Evolutionary conservation across 2,888 invertebrate species (phyloP).

Genomic region (Hydroisotoma schaefferi): DNA sequence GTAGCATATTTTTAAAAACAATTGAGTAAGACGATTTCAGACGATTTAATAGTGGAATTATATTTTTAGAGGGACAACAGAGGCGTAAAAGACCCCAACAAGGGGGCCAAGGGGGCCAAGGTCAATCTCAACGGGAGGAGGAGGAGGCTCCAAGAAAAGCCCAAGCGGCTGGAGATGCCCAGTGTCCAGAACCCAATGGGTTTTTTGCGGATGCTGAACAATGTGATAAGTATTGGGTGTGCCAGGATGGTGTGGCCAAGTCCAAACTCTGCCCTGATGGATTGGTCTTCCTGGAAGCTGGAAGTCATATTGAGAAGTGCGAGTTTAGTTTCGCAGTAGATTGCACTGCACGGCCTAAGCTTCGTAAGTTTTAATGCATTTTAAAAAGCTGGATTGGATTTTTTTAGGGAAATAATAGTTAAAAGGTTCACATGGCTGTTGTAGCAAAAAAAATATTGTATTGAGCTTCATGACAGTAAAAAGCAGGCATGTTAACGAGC

Average conservation of each 20-base stretch:
- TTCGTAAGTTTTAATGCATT: too few relatives aligned
- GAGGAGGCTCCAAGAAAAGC: neutral
- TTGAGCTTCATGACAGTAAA: too few relatives aligned
- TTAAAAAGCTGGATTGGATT: too few relatives aligned
- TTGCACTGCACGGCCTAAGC: constrained; percentile 70
- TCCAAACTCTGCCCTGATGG: constrained; percentile 84
- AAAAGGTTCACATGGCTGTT: too few relatives aligned
- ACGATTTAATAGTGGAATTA: too few relatives aligned
- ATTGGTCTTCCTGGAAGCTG: constrained; percentile 84
- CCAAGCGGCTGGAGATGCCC: constrained; percentile 50
- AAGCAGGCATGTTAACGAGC: too few relatives aligned
- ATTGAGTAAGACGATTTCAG: too few relatives aligned
- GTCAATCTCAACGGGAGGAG: neutral
- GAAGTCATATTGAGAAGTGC: constrained; percentile 75
- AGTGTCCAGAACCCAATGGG: constrained; percentile 52
- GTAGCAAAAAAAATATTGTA: too few relatives aligned
- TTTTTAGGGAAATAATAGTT: too few relatives aligned
- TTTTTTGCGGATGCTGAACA: constrained; percentile 60
- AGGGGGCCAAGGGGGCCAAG: too few relatives aligned
- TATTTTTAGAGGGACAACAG: constrained; percentile 21
- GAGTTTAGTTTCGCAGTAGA: constrained; percentile 63
- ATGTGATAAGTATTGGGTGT: constrained; percentile 62
- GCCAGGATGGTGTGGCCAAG: constrained; percentile 62
- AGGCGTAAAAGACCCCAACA: constrained; percentile 25
- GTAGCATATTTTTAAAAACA: too few relatives aligned